Evolutionary conservation across 2,888 invertebrate species (phyloP), one percentile per base, ranked within the genome.

Genomic region (Frankliniella fusca): DNA sequence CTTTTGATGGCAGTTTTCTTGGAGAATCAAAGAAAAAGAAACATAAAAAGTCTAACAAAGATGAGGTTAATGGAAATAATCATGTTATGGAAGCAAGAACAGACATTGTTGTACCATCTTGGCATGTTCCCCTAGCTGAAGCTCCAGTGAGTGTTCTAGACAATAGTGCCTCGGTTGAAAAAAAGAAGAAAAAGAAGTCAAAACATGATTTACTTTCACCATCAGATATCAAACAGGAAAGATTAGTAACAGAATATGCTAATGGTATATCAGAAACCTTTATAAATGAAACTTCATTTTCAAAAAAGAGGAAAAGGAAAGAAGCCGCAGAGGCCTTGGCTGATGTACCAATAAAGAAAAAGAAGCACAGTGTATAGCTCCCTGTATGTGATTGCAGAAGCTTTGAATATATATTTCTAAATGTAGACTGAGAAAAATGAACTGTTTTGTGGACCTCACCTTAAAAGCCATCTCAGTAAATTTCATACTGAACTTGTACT

Each of bases 251-350:
- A 18, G 23, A 23, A 12, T 27, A 76, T 76, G 9, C 9, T 23
- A 76, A 76, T 76, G 70, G 70, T 10, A 76, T 23, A 27, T 76
- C 70, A 8, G 27, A 23, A 76, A 27, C 23, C 54, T 20, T 20
- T 20, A 54, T 10, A 0, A 54, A 54, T 54, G 54, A 54, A 54
- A 20, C 54, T 54, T 20, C 15, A 54, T 15, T 38, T 61, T 61
- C 70, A 76, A 76, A 27, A 23, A 76, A 76, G 70, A 27, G 70
- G 9, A 76, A 76, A 76, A n/a, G 27, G n/a, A 76, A 76, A 76
- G 70, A 76, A 76, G 23, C 9, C 9, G 23, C 27, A 76, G 70
- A 76, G 2, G 27, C 12, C 10, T 10, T 8, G 9, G 27, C 70
- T 76, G 11, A 27, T 12, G 10, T 23, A 27, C 70, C 70, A 76